phyloP scores from a whole-genome alignment of 2,888 invertebrate species.

The Lithophane leautieri region DNA sequence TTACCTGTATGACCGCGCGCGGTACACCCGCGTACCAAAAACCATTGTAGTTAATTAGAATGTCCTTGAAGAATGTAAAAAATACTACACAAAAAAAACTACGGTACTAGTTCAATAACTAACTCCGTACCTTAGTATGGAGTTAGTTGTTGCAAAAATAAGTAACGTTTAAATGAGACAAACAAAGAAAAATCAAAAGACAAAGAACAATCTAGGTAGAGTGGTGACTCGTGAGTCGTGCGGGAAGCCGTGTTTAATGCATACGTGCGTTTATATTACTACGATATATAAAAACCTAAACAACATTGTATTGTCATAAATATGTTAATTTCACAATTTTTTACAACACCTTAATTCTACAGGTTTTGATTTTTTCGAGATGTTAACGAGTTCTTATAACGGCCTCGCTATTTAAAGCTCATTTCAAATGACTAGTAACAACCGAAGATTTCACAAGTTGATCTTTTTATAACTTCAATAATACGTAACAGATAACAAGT shows the following conservation, averaged over 20 bases:
- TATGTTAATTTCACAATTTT: conserved; percentile 18
- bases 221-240: background rate
- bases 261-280: background rate
- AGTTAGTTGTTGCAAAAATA: background rate
- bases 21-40: too few relatives aligned
- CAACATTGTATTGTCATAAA: background rate
- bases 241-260: background rate
- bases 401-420: conserved; percentile 26
- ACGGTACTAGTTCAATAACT: too few relatives aligned
- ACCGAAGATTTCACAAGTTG: conserved; percentile 50
- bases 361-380: conserved; percentile 28
- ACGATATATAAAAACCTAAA: background rate
- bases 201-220: background rate
- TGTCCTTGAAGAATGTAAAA: too few relatives aligned
- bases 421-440: conserved; percentile 38
- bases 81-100: too few relatives aligned
- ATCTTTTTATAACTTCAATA: conserved; percentile 52
- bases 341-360: conserved; percentile 1
- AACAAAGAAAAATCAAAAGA: too few relatives aligned
- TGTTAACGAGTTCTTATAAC: conserved; percentile 39
- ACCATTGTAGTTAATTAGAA: too few relatives aligned
- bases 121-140: too few relatives aligned
- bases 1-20: too few relatives aligned
- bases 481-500: conserved; percentile 62
- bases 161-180: background rate